Percentiles rank a stretch among this genome's conserved stretches.
Evolutionary conservation across 2,113 vertebrate species (phyloP).

Genomic region (Dascyllus trimaculatus): DNA sequence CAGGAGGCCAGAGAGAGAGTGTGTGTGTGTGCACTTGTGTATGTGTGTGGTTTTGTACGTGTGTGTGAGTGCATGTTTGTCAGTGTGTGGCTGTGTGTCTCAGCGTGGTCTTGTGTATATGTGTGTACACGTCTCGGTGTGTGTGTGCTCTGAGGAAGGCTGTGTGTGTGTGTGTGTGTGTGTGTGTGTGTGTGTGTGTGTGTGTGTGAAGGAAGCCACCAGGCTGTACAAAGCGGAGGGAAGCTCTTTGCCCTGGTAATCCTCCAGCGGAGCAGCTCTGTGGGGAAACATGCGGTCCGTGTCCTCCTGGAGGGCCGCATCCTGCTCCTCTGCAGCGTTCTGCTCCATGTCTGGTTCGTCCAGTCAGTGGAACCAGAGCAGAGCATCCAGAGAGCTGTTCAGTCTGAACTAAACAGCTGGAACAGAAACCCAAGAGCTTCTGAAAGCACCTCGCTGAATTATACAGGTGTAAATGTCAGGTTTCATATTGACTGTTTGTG

Average conservation of each 20-base stretch:
- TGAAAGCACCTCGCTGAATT: too few species aligned
- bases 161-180: background rate
- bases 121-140: background rate
- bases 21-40: slow-evolving; percentile 7
- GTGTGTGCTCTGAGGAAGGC: slow-evolving; percentile 10
- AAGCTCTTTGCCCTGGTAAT: slow-evolving; percentile 57
- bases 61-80: background rate
- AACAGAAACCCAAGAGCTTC: too few species aligned
- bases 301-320: slow-evolving; percentile 34
- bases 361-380: background rate
- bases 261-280: slow-evolving; percentile 45
- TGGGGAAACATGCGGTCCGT: slow-evolving; percentile 39
- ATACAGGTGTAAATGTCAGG: slow-evolving; percentile 50
- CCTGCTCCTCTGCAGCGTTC: background rate
- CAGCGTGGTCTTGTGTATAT: background rate
- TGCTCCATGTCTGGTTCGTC: slow-evolving; percentile 46
- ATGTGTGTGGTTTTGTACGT: background rate
- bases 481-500: slow-evolving; percentile 44
- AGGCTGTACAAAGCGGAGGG: slow-evolving; percentile 13
- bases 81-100: background rate
- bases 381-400: too few species aligned
- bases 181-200: background rate
- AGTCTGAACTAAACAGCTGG: too few species aligned
- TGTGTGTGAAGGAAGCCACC: background rate
- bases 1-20: slow-evolving; percentile 27